Evolutionary conservation across 2,888 invertebrate genomes (phyloP).

Genomic region (Dryomyza anilis): DNA sequence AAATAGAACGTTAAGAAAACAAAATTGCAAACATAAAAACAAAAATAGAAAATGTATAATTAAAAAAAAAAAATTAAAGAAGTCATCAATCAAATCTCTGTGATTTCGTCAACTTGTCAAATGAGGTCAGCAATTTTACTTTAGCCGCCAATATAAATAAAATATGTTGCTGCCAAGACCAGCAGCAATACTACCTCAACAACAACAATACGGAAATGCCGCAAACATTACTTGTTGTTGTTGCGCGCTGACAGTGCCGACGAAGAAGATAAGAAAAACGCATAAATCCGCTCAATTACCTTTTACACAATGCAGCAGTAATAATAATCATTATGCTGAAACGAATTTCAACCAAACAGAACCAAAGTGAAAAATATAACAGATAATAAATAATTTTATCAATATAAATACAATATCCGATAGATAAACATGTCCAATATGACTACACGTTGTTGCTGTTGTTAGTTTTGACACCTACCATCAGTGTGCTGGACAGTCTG

Average conservation of each 20-base stretch:
- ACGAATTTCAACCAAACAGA: too few species aligned
- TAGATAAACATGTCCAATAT: too few species aligned
- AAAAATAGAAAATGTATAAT: not conserved
- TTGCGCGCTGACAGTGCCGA: not conserved
- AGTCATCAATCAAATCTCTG: too few species aligned
- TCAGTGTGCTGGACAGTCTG: too few species aligned
- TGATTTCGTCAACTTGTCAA: not conserved
- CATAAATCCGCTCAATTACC: not conserved
- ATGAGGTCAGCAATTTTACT: not conserved
- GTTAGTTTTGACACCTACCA: too few species aligned
- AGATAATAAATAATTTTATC: too few species aligned
- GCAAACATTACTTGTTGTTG: not conserved
- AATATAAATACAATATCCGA: too few species aligned
- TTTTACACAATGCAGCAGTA: not conserved
- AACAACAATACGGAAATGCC: not conserved
- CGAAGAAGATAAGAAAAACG: constrained; percentile 4
- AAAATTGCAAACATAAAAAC: not conserved
- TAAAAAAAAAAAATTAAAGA: not conserved
- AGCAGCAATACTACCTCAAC: not conserved
- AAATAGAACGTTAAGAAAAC: not conserved
- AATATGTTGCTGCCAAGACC: not conserved
- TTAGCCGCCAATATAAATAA: not conserved
- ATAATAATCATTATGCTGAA: too few species aligned
- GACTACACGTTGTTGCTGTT: too few species aligned
- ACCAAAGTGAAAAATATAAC: too few species aligned